Evolutionary conservation across 2,113 vertebrate genomes (phyloP).

Genomic region (Sylvia atricapilla): DNA sequence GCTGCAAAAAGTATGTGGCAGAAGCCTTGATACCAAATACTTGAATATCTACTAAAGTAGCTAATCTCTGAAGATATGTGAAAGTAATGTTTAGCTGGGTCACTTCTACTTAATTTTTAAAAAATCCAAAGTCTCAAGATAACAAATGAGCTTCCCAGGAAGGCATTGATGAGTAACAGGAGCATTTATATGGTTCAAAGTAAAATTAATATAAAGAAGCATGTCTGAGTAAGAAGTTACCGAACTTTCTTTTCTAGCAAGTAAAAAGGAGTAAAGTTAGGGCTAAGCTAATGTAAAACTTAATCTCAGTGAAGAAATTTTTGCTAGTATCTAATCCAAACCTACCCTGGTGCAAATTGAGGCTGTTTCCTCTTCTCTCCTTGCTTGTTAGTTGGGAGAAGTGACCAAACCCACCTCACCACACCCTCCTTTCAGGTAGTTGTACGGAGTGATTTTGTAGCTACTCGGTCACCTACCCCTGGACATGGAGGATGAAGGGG

Average conservation of each 20-base stretch:
- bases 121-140: not conserved
- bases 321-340: not conserved
- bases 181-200: not conserved
- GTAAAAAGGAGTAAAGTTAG: not conserved
- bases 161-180: not conserved
- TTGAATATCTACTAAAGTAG: not conserved
- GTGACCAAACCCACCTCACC: not conserved
- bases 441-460: too few species aligned
- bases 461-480: rapidly evolving
- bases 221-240: not conserved
- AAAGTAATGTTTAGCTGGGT: not conserved
- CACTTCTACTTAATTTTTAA: not conserved
- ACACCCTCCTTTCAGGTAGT: not conserved
- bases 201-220: not conserved
- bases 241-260: not conserved
- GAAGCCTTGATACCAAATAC: not conserved
- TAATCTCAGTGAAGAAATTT: not conserved
- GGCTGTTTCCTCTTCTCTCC: not conserved
- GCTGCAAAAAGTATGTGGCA: not conserved
- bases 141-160: not conserved
- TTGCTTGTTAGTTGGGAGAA: not conserved
- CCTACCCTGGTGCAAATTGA: not conserved
- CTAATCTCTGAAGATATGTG: not conserved
- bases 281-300: not conserved
- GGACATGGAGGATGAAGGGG: rapidly evolving